phyloP scores from a whole-genome alignment of 2,888 invertebrate species.

The Rotaria macrura region DNA sequence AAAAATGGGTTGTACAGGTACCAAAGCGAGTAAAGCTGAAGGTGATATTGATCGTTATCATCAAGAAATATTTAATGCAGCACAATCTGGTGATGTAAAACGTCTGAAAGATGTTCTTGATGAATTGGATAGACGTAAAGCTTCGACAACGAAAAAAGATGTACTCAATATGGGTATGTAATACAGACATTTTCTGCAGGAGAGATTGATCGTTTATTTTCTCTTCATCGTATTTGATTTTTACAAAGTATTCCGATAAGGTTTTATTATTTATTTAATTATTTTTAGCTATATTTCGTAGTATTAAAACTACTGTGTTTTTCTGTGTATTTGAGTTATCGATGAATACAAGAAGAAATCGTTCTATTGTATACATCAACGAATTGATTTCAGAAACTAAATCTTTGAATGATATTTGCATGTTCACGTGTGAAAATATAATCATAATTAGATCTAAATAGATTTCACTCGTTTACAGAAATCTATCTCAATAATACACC shows the following conservation, averaged over 20 bases:
- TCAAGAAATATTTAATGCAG: background rate
- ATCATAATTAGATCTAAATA: background rate
- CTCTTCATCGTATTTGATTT: background rate
- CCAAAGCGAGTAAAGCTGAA: constrained; percentile 10
- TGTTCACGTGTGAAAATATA: background rate
- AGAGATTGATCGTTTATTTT: background rate
- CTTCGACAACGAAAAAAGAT: background rate
- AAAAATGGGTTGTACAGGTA: constrained; percentile 16
- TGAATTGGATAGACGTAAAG: constrained; percentile 20
- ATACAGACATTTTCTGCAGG: too few species aligned
- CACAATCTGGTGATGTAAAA: background rate
- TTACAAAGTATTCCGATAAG: background rate
- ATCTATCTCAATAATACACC: background rate
- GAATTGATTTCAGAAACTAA: background rate
- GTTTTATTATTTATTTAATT: background rate
- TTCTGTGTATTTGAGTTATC: too few species aligned
- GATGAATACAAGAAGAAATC: too few species aligned
- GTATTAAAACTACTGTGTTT: too few species aligned
- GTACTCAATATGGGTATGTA: constrained; percentile 15
- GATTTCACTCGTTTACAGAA: background rate
- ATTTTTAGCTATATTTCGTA: too few species aligned
- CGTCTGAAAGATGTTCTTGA: background rate
- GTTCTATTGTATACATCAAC: too few species aligned
- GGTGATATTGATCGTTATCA: constrained; percentile 17
- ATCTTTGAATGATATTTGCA: background rate